Base-by-base conservation (phyloP, 2,888 invertebrate genomes). In the Calephelis perditalis region DNA sequence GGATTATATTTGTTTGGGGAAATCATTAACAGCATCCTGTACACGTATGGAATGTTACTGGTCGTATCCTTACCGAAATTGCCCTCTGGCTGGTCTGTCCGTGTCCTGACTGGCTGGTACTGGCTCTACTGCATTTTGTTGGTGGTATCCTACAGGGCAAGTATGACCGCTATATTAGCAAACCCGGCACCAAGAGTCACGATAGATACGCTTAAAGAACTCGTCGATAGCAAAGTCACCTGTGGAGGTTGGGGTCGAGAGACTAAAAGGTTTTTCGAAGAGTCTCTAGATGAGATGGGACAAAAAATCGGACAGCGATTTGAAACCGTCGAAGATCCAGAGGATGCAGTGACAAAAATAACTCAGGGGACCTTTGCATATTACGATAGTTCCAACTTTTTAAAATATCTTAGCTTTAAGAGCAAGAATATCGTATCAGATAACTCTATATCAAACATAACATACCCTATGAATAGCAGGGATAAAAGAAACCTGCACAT, bases 51-150 rank as follows among this genome's bases (percentile, higher is more conserved):
- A 70, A 96, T 96, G 96, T 78, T 96, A 57, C 84, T 96, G 7
- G 93, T 95, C 66, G 94, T 97, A 37, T 95, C 96, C 0, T 74
- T 96, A 61, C 96, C 96, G 0, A 93, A 92, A 72, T 86, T 96
- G 68, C 96, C 96, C 0, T 91, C 92, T 12, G 95, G 94, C 12
- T 96, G 96, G 96, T 94, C 96, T 0, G 86, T 97, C 52, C 90
- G 96, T 45, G 86, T 96, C 40, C 86, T 97, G 11, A 96, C 96
- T 2, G 96, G 97, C 0, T 96, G 96, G 94, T 97, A 96, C 82
- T 97, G 96, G 96, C 79, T 96, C 2, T 97, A 96, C 76, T 95
- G 95, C 73, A 93, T 96, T 64, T 86, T 96, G 5, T 91, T 96
- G 6, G 95, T 95, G 0, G 95, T 96, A 0, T 93, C 95, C 0